Evolutionary conservation across 2,113 vertebrate genomes (phyloP), one percentile per base, ranked within the genome.

Genomic region (Scolopax mira): DNA sequence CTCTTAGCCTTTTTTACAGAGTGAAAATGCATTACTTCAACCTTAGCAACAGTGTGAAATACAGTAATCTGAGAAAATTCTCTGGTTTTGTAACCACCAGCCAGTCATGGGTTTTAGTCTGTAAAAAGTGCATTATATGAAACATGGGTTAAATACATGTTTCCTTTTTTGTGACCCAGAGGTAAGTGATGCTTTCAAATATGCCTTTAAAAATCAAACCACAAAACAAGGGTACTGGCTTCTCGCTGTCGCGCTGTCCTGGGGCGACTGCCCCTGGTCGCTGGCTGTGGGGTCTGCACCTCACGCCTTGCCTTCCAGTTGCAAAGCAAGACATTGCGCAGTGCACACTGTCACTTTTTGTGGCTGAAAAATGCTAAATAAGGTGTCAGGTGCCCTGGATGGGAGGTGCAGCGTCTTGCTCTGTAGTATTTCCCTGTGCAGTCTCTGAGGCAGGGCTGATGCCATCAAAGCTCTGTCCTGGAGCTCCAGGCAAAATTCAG

Each of bases 381-480:
- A 11, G 16, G 5, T 7, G 9, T 28, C 42, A 3, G 49, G 39
- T 21, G 16, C 37, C 39, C 3, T 0, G 8, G 60, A 7, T 1
- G 3, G 4, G 15, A 49, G 75, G 41, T 35, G 51, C 4, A 51
- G 41, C 3, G 1, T 1, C 1, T 15, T 3, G 41, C 31, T 25
- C 46, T 55, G 28, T 9, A 33, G 48, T 4, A 3, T 28, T 46
- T 62, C 46, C 64, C 41, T 33, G 35, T 1, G 4, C 27, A 8
- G 55, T 5, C 78, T 33, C 31, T 35, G 44, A 55, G 70, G 61
- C 39, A 7, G 23, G 41, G 62, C 41, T 61, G 75, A 42, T 64
- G 54, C 49, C n/a, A 18, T 6, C 39, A 37, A 7, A n/a, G 42
- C 69, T 33, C 71, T 22, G 42, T 17, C 51, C 39, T 28, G 30